Evolutionary conservation across 1,140 invertebrate species (phyloP).

Genomic region (Arion vulgaris): DNA sequence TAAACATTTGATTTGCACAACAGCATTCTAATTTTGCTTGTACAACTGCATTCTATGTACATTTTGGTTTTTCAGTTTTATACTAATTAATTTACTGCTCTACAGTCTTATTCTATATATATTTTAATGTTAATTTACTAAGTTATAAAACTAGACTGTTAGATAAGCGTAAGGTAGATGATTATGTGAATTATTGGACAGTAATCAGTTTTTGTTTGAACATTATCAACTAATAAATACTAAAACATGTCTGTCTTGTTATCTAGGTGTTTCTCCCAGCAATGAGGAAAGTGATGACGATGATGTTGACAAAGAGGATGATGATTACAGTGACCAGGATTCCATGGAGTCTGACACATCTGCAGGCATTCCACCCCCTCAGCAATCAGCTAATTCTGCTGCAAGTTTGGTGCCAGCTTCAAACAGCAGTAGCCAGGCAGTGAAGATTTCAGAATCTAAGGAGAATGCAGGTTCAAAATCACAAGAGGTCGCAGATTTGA

Average conservation of each 20-base stretch:
- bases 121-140: too few species aligned
- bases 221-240: too few species aligned
- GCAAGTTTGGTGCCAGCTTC: not conserved
- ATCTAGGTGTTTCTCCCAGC: not conserved
- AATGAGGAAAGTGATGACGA: slow-evolving; percentile 27
- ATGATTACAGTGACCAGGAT: slow-evolving; percentile 13
- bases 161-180: too few species aligned
- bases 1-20: too few species aligned
- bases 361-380: not conserved
- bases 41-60: too few species aligned
- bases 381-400: not conserved
- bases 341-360: not conserved
- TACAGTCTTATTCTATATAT: too few species aligned
- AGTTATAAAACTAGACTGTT: too few species aligned
- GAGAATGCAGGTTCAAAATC: not conserved
- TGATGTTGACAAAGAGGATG: slow-evolving; percentile 15
- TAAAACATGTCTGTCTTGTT: not conserved
- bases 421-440: not conserved
- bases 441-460: not conserved
- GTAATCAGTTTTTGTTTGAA: too few species aligned
- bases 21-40: too few species aligned
- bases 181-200: too few species aligned
- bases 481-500: not conserved
- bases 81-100: too few species aligned
- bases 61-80: too few species aligned